Percentiles rank a stretch among this genome's conserved stretches.
These are phyloP conservation scores for Triplophysa yarkandensis DNA, from an alignment of 2,797 vertebrate genomes.

Conservation along the genomic window DNA sequence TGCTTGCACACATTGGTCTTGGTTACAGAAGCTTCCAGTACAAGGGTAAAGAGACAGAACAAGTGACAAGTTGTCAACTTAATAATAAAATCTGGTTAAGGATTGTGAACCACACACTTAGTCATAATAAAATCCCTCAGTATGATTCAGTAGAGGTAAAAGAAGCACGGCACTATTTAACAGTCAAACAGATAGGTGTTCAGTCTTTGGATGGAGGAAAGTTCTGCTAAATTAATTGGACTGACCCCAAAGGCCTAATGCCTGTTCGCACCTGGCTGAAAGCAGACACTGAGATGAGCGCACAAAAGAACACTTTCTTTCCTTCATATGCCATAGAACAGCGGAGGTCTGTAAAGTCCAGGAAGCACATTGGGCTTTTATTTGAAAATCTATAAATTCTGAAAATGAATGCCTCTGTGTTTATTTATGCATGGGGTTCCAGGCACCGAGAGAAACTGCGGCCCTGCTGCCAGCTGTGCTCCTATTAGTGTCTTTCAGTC, in stretches of 20 bases:
- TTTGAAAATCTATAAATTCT: slow-evolving; percentile 74
- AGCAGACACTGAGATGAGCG: slow-evolving; percentile 47
- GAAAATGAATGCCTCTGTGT: slow-evolving; percentile 70
- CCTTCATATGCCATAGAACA: slow-evolving; percentile 57
- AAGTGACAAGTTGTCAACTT: too few species aligned
- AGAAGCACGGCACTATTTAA: slow-evolving; percentile 36
- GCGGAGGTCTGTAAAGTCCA: slow-evolving; percentile 69
- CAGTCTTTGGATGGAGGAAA: slow-evolving; percentile 47
- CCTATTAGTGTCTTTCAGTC: slow-evolving; percentile 67
- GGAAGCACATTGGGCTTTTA: slow-evolving; percentile 69
- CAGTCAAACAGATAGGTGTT: neutral
- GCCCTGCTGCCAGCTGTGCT: slow-evolving; percentile 63
- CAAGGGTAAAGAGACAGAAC: too few species aligned
- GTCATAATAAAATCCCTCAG: neutral
- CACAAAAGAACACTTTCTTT: slow-evolving; percentile 70
- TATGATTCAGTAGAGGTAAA: neutral
- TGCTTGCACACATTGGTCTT: too few species aligned
- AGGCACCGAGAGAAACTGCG: slow-evolving; percentile 54
- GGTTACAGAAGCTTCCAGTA: too few species aligned
- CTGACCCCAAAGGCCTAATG: slow-evolving; percentile 17
- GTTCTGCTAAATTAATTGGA: slow-evolving; percentile 47
- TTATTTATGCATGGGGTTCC: slow-evolving; percentile 69
- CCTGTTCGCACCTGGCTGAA: slow-evolving; percentile 63
- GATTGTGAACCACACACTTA: too few species aligned
- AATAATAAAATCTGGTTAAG: too few species aligned